Base-by-base conservation (phyloP, 1,140 invertebrate genomes). In the Drosophila saltans region DNA sequence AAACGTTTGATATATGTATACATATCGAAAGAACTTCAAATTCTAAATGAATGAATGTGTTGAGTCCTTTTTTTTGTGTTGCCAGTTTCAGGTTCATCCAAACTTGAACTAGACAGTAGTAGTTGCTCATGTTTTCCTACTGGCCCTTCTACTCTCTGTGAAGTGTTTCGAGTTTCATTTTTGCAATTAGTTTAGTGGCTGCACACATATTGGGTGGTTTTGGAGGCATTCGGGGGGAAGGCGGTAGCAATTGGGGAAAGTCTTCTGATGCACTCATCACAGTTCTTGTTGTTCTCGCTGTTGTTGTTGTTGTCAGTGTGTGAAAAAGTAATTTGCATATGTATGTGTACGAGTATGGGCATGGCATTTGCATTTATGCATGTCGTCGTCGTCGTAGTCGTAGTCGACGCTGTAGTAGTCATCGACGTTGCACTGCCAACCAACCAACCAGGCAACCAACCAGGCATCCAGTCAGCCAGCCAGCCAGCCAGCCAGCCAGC, bases 331-430 rank as follows among this genome's bases (percentile, higher is more conserved):
- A 86, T 86, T 86, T 86, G 82, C 82, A 86, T 86, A 88, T 82
- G 82, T 72, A 86, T 52, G 45, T 52, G 21, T 52, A 52, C 45
- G 45, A 21, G 45, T n/a, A 48, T 88, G 82, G 82, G 75, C 58
- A 70, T 61, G 59, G 83, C 80, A 86, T 88, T 86, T 86, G 82
- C 82, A 86, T 86, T 86, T 88, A 86, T 86, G 82, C 83, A 88
- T 79, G 80, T 70, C 69, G 71, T 64, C 78, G 45, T 57, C 58
- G 30, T 58, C 59, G 48, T 26, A 52, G 43, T 48, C 70, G 45
- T 64, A 16, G 33, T 33, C 5, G 7, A 26, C 21, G 10, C 30
- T 2, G 43, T 21, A n/a, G 7, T 26, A 8, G 45, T 52, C 45
- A 52, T 52, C 45, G 45, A 52, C 45, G 11, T 48, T 48, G 45